Conservation (phyloP, 2,797 vertebrate genomes). For the Coluber constrictor region DNA sequence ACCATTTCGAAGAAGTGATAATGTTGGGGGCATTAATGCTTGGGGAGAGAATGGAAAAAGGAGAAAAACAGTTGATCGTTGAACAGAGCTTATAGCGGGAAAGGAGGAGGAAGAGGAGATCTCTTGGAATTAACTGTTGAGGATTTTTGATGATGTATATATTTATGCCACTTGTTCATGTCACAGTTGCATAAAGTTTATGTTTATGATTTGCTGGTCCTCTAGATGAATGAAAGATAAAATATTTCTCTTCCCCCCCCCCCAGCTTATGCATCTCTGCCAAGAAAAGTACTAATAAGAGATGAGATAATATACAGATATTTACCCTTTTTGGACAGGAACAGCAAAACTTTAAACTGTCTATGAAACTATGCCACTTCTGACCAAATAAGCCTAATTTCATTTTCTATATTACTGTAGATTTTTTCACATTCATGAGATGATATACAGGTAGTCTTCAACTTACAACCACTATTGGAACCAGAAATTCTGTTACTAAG, state of each 20-base stretch:
- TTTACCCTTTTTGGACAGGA: neutral
- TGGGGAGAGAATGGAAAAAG: neutral
- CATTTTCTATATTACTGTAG: neutral
- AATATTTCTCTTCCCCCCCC: neutral
- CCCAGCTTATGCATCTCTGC: neutral
- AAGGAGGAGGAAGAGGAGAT: neutral
- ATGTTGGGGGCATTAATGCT: neutral
- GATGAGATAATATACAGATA: neutral
- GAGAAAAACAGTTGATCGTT: neutral
- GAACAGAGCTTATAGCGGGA: neutral
- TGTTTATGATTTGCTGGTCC: neutral
- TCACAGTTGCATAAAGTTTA: neutral
- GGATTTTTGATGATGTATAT: neutral
- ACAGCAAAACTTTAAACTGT: neutral
- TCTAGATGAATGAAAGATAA: neutral
- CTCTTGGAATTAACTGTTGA: neutral
- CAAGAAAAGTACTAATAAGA: neutral
- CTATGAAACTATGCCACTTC: neutral
- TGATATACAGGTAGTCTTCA: neutral
- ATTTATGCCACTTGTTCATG: neutral
- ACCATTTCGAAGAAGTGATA: neutral
- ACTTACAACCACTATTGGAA: neutral
- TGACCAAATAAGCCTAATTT: neutral
- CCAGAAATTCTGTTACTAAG: neutral
- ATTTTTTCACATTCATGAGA: neutral